phyloP scores from a whole-genome alignment of 2,888 invertebrate species.

The Lacanobia oleracea region DNA sequence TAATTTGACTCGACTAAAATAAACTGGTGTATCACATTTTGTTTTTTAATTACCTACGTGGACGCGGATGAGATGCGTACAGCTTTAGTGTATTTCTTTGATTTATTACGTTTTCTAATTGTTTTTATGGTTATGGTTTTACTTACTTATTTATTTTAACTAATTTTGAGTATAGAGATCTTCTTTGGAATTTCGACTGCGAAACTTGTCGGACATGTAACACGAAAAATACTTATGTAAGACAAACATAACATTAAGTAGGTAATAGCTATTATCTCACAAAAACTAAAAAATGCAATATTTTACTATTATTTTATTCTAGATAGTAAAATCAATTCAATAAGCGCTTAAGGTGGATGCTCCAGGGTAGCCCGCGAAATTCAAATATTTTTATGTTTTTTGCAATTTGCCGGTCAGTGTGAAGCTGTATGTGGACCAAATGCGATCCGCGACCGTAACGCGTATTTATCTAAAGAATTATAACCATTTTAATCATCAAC shows the following conservation, averaged over 20 bases:
- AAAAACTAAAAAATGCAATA: neutral
- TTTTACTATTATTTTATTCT: no score
- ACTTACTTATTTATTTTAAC: neutral
- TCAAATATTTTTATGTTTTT: no score
- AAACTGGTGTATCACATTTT: slow-evolving; percentile 51
- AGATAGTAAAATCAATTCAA: no score
- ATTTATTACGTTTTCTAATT: slow-evolving; percentile 3
- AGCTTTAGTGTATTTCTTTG: slow-evolving; percentile 17
- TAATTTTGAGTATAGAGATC: neutral
- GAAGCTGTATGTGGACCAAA: no score
- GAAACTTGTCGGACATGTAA: neutral
- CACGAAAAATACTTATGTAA: neutral
- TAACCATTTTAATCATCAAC: no score
- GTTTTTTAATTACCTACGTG: slow-evolving; percentile 47
- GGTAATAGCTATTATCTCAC: neutral
- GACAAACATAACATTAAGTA: no score
- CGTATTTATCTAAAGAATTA: no score
- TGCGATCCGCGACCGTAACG: no score
- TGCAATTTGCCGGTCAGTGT: no score
- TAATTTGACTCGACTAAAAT: slow-evolving; percentile 61
- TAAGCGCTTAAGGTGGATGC: no score
- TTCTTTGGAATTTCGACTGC: neutral
- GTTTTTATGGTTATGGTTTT: neutral
- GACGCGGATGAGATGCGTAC: slow-evolving; percentile 3
- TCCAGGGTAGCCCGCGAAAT: no score